A percentile compares a stretch with the other conserved stretches of the same genome.
Conservation (phyloP, 2,888 invertebrate genomes). For the Siphlonurus alternatus region DNA sequence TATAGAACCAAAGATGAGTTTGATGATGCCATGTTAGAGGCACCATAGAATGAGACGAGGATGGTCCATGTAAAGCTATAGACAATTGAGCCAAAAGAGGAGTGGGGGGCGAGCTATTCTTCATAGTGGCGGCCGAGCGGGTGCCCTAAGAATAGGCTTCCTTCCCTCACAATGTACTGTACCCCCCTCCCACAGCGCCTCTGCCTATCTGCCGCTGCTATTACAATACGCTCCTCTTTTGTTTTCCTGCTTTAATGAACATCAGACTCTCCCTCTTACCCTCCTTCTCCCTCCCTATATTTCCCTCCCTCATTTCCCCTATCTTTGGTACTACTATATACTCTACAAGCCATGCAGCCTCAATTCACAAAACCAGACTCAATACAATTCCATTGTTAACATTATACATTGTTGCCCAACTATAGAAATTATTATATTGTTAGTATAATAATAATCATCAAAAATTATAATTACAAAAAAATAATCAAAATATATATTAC, state of each 20-base stretch:
- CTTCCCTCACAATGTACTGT: background rate
- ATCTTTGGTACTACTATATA: background rate
- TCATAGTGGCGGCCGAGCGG: background rate
- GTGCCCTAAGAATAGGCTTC: background rate
- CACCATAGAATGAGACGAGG: background rate
- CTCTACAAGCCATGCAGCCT: background rate
- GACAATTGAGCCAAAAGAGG: background rate
- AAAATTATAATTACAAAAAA: background rate
- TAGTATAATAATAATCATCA: background rate
- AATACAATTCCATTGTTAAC: background rate
- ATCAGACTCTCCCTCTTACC: background rate
- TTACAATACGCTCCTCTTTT: conserved; percentile 1
- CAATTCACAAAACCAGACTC: background rate
- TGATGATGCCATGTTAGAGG: conserved; percentile 1
- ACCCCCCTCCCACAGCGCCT: background rate
- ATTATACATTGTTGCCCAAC: background rate
- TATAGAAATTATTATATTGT: background rate
- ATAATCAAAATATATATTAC: background rate
- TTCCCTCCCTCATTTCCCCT: background rate
- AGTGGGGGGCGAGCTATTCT: background rate
- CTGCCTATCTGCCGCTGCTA: background rate
- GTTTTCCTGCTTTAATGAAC: conserved; percentile 4
- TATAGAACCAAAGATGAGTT: background rate
- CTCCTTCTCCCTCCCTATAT: background rate
- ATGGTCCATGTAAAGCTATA: background rate